phyloP scores from a whole-genome alignment of 2,888 invertebrate species.

The Tipula unca region DNA sequence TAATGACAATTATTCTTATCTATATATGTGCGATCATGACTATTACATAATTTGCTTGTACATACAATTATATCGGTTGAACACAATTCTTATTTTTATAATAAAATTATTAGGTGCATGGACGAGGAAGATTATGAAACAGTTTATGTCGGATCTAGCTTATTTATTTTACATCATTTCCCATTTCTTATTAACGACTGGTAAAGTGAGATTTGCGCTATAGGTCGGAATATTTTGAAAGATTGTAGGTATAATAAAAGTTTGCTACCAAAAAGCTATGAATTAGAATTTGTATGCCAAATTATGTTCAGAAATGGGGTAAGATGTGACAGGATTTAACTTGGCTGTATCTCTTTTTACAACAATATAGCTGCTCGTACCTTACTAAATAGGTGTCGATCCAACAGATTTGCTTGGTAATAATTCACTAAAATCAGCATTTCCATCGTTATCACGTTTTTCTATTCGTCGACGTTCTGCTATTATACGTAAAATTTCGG shows the following conservation, averaged over 20 bases:
- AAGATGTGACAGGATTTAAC: background rate
- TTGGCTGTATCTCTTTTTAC: background rate
- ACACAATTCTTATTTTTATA: background rate
- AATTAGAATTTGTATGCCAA: background rate
- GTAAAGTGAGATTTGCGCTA: no score
- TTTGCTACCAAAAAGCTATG: no score
- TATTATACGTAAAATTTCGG: slow-evolving; percentile 41
- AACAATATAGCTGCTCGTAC: background rate
- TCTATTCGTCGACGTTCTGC: slow-evolving; percentile 41
- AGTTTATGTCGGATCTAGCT: no score
- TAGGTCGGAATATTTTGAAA: background rate
- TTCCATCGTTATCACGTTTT: slow-evolving; percentile 40
- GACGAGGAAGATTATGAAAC: background rate
- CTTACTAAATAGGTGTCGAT: background rate
- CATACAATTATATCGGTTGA: background rate
- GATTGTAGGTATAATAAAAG: background rate
- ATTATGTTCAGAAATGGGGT: background rate
- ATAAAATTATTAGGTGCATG: background rate
- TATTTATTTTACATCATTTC: background rate
- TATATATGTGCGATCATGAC: background rate
- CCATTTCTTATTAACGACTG: no score
- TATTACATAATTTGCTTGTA: background rate
- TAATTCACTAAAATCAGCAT: slow-evolving; percentile 40
- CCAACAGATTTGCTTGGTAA: slow-evolving; percentile 36
- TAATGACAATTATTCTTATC: background rate